Evolutionary conservation across 2,888 invertebrate species (phyloP), one percentile per base, ranked within the genome.

Genomic region (Parnassius glacialis): DNA sequence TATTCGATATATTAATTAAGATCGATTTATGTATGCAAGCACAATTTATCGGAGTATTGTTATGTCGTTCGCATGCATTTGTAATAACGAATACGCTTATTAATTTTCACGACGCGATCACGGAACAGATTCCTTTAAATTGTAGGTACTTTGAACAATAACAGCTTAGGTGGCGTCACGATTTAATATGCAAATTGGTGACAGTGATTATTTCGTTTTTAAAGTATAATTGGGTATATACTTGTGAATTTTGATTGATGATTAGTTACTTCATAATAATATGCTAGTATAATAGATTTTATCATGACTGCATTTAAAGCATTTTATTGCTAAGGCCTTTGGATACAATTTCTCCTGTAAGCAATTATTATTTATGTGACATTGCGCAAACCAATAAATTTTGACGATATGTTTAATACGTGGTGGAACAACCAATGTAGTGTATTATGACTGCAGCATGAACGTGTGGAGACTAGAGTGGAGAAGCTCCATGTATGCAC

Each of bases 41-140:
- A 34, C 34, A 34, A 34, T 34, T 34, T 34, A 34, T 34, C 7
- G 1, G 34, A 34, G 34, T 34, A 5, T 34, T 34, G 34, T 5
- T 34, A 34, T 34, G 34, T 34, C 34, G 34, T 34, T 34, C 34
- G 34, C 34, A 7, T 34, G 34, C 34, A 34, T 34, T 44, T 51
- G 10, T 58, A 58, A 51, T 16, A 52, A 25, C 43, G 42, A 16
- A 44, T 47, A n/a, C 7, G 25, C 20, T 20, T 20, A 20, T 20
- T 20, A 20, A 53, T 57, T 43, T 43, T 25, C 61, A 48, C 47
- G 42, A 52, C 52, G 52, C 57, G 53, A 57, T 53, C 57, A 20
- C 57, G 57, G 57, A 61, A 57, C 52, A 12, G 13, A 57, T 57
- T 13, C 10, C 25, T 52, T 52, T 52, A 57, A 61, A 57, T 52